A percentile compares a stretch with the other conserved stretches of the same genome.
Evolutionary conservation across 1,140 invertebrate genomes (phyloP).

Genomic region (Hylyphantes graminicola): DNA sequence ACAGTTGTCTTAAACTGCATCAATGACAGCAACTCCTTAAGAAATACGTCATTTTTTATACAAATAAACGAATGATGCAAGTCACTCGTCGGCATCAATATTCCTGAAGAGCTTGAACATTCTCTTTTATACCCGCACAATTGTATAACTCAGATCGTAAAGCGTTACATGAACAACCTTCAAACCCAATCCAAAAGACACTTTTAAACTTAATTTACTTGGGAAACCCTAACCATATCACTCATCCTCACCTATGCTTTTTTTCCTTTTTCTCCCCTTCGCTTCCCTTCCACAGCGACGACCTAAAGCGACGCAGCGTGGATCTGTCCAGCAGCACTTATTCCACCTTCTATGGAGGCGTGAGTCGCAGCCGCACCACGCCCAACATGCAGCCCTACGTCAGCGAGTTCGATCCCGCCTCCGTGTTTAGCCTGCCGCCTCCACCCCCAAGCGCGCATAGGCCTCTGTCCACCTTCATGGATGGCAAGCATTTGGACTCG

Average conservation of each 20-base stretch:
- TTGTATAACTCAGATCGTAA: too few relatives aligned
- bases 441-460: constrained; percentile 30
- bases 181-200: not conserved
- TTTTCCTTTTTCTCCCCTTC: constrained; percentile 15
- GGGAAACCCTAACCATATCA: constrained; percentile 33
- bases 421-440: constrained; percentile 41
- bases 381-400: constrained; percentile 44
- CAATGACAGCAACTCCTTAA: too few relatives aligned
- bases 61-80: too few relatives aligned
- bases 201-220: not conserved
- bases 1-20: too few relatives aligned
- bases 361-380: constrained; percentile 47
- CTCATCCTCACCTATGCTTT: constrained; percentile 33
- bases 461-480: constrained; percentile 51
- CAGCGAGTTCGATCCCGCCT: not conserved
- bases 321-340: constrained; percentile 33
- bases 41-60: too few relatives aligned
- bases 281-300: not conserved
- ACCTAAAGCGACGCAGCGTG: constrained; percentile 32
- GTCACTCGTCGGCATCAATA: too few relatives aligned
- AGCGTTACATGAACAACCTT: not conserved
- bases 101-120: too few relatives aligned
- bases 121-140: too few relatives aligned
- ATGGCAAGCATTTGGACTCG: constrained; percentile 39
- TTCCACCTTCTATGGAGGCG: constrained; percentile 29